Base-by-base conservation (phyloP, 1,140 invertebrate species). In the Aphaenogaster floridana region DNA sequence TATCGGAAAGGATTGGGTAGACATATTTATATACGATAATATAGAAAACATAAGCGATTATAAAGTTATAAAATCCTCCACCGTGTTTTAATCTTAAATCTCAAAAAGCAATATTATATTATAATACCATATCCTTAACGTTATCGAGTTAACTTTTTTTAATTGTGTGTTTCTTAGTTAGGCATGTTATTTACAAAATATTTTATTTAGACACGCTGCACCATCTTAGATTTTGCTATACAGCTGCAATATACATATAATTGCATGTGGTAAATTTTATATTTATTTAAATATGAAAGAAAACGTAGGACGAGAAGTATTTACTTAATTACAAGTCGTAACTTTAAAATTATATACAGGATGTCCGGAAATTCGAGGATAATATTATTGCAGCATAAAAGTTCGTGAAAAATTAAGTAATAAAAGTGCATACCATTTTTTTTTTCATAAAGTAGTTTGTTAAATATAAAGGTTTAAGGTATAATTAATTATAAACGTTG, bases 201-300 rank as follows among this genome's bases (percentile, higher is more conserved):
- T 45, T 57, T 28, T 57, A 81, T 68, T 42, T 64, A 2, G 17
- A 66, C 28, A 28, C 1, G n/a, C 34, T 1, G 13, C 5, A 66
- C 34, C 3, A n/a, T 57, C 34, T 71, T 81, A 81, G 13, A 54
- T 45, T 69, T 80, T 66, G 3, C 17, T 17, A 71, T 45, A n/a
- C 34, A 4, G 13, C 17, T 7, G 15, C 3, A 52, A 69, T 39
- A 69, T 28, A 69, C 21, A 69, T 28, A n/a, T 45, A 36, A 83
- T 72, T 11, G 3, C 6, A 0, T 61, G 15, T 5, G 45, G 2
- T 13, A 45, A 36, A 83, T 48, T 57, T 72, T 72, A 45, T 63
- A 17, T 79, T 8, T 34, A 8, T 45, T 71, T 45, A 57, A 71
- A 45, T n/a, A 45, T 11, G 6, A 71, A 11, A 6, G 7, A 4